These are phyloP conservation scores for Pterocles burchelli DNA, from an alignment of 2,113 vertebrate species.

Conservation along the genomic window DNA sequence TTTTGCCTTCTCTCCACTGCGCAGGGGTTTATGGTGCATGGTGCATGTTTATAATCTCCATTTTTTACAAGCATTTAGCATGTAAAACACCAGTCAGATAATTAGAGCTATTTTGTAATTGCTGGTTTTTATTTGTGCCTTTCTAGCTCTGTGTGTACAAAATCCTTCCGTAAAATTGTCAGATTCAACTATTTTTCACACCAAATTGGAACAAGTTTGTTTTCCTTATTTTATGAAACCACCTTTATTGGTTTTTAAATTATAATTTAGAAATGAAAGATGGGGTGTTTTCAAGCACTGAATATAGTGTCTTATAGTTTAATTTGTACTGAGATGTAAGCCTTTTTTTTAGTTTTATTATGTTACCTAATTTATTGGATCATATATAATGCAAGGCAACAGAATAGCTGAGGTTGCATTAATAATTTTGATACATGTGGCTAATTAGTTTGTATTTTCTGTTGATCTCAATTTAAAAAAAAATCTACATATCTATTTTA, in stretches of 20 bases:
- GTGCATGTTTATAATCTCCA: neutral
- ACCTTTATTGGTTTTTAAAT: slow-evolving; percentile 29
- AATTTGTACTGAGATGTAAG: slow-evolving; percentile 56
- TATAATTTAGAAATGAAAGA: slow-evolving; percentile 36
- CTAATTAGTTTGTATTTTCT: slow-evolving; percentile 72
- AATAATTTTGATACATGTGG: slow-evolving; percentile 73
- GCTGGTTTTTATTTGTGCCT: neutral
- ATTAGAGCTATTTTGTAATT: neutral
- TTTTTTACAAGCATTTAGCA: neutral
- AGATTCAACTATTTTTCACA: slow-evolving; percentile 9
- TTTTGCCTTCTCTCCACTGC: neutral
- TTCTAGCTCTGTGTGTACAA: neutral
- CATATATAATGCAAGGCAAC: slow-evolving; percentile 32
- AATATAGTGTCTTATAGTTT: slow-evolving; percentile 68
- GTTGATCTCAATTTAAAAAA: slow-evolving; percentile 5
- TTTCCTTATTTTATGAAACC: slow-evolving; percentile 7
- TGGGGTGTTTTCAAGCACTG: neutral
- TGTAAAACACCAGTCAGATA: neutral
- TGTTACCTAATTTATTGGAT: slow-evolving; percentile 69
- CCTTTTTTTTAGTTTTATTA: slow-evolving; percentile 52
- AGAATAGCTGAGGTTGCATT: slow-evolving; percentile 60
- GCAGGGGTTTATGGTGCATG: neutral
- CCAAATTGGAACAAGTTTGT: neutral
- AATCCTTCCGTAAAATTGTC: slow-evolving; percentile 5
- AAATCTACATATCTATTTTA: slow-evolving; percentile 32